phyloP scores from a whole-genome alignment of 2,888 invertebrate species.

The Heliconius ismenius region DNA sequence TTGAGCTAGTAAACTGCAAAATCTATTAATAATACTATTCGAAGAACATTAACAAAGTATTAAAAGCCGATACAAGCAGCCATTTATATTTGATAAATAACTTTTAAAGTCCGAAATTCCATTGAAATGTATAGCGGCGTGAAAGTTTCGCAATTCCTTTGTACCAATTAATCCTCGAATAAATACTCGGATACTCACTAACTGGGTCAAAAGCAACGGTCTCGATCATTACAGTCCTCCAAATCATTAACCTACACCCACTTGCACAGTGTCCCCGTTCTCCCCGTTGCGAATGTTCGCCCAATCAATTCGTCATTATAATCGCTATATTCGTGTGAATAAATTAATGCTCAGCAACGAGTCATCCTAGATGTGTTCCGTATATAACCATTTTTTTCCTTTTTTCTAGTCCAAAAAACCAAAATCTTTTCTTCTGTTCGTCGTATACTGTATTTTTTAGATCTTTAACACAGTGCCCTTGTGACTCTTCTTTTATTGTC shows the following conservation, averaged over 20 bases:
- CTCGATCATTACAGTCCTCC: conserved; percentile 57
- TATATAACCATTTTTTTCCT: neutral
- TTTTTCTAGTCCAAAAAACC: no score
- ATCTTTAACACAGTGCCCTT: neutral
- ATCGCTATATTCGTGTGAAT: conserved; percentile 64
- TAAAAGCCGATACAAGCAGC: neutral
- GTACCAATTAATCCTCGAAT: conserved; percentile 36
- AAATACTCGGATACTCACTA: conserved; percentile 43
- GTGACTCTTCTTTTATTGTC: neutral
- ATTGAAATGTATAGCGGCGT: conserved; percentile 11
- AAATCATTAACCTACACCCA: conserved; percentile 75
- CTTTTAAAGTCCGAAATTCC: conserved; percentile 19
- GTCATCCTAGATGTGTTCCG: neutral
- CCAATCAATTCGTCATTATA: conserved; percentile 79
- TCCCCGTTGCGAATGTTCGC: conserved; percentile 66
- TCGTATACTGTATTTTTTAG: neutral
- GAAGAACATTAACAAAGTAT: conserved; percentile 5
- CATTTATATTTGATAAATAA: conserved; percentile 20
- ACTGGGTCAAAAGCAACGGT: conserved; percentile 68
- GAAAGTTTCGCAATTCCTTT: conserved; percentile 29
- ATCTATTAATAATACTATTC: conserved; percentile 18
- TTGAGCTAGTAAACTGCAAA: conserved; percentile 9
- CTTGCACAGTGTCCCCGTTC: conserved; percentile 67
- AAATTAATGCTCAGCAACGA: conserved; percentile 51
- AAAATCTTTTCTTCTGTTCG: neutral